Conservation (phyloP, 2,797 vertebrate genomes). For the Pyrocephalus nanus region DNA sequence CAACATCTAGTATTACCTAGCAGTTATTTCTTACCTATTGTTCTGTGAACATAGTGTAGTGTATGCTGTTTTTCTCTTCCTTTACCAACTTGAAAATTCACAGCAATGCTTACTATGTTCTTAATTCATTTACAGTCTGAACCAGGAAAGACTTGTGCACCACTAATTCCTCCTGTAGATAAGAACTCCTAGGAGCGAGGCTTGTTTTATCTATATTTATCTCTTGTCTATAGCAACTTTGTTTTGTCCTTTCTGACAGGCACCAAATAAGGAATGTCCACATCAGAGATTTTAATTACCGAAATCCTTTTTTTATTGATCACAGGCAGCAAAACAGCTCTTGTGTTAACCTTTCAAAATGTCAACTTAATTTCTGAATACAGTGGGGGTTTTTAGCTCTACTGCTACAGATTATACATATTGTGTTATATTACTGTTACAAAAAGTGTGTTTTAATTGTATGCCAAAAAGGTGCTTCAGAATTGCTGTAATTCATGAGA, state of each 20-base stretch:
- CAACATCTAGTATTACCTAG: neutral
- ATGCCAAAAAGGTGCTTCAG: conserved; percentile 30
- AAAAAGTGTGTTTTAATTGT: conserved; percentile 61
- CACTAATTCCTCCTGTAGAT: neutral
- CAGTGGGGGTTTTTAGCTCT: conserved; percentile 21
- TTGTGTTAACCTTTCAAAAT: conserved; percentile 73
- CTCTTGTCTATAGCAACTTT: conserved; percentile 5
- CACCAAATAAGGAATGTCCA: conserved; percentile 61
- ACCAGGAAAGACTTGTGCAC: neutral
- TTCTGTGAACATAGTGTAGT: neutral
- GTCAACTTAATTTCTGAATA: conserved; percentile 69
- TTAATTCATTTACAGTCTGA: conserved; percentile 1
- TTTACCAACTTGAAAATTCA: neutral
- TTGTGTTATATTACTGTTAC: neutral
- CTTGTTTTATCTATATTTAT: conserved; percentile 62
- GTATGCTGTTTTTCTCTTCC: neutral
- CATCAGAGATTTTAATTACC: conserved; percentile 75
- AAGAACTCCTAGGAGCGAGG: neutral
- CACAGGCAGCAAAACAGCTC: conserved; percentile 56
- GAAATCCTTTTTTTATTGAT: conserved; percentile 71
- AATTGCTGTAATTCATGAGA: neutral
- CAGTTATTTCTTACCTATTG: neutral
- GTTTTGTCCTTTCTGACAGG: conserved; percentile 51
- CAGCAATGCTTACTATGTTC: neutral
- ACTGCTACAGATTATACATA: conserved; percentile 6